Conservation (phyloP, 1,140 invertebrate genomes). For the Portunus trituberculatus region DNA sequence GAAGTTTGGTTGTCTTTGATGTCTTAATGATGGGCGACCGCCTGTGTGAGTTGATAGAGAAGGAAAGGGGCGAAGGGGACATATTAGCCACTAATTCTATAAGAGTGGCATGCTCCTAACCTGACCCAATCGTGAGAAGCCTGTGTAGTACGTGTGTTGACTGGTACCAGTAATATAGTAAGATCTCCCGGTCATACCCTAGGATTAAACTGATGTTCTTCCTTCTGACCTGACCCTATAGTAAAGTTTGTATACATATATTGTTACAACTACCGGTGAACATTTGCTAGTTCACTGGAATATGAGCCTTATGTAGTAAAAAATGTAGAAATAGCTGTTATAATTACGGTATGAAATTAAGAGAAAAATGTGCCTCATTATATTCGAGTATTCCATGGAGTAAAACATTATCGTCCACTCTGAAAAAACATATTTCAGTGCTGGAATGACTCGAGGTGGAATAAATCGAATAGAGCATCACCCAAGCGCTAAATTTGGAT, state of each 20-base stretch:
- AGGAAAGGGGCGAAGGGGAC: too few relatives aligned
- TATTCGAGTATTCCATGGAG: neutral
- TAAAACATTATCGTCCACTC: neutral
- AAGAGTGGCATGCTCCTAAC: too few relatives aligned
- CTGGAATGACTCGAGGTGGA: neutral
- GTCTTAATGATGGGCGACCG: neutral
- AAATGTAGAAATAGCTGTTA: neutral
- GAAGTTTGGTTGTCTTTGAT: neutral
- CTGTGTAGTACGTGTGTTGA: too few relatives aligned
- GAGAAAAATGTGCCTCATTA: neutral
- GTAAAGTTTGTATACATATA: too few relatives aligned
- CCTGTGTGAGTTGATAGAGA: neutral
- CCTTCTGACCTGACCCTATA: too few relatives aligned
- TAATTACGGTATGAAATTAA: neutral
- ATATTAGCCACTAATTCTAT: too few relatives aligned
- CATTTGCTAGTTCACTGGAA: neutral
- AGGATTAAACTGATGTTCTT: too few relatives aligned
- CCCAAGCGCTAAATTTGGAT: constrained; percentile 2
- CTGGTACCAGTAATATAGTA: too few relatives aligned
- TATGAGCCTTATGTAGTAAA: neutral
- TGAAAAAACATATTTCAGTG: neutral
- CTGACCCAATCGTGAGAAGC: too few relatives aligned
- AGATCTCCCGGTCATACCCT: too few relatives aligned
- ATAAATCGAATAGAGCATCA: neutral
- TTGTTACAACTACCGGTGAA: neutral